Percentiles rank a stretch among this genome's conserved stretches.
phyloP scores from a whole-genome alignment of 2,797 vertebrate species.

The Pogoniulus pusillus region DNA sequence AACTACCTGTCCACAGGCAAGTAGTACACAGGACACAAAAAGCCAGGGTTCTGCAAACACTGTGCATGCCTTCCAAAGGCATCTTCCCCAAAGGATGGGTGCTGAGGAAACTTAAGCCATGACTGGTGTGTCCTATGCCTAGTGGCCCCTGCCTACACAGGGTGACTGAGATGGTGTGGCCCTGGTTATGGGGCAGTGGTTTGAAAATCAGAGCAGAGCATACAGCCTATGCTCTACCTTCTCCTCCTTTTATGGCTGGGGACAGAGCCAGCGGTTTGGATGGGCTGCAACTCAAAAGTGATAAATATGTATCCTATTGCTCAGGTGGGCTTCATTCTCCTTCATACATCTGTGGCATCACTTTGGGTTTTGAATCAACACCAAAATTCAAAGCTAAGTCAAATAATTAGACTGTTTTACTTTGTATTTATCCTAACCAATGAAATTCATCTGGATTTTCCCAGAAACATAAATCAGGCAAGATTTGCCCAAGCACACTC shows the following conservation, averaged over 20 bases:
- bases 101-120: background rate
- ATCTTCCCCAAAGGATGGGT: background rate
- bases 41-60: background rate
- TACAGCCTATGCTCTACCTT: rapidly evolving
- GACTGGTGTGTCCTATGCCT: background rate
- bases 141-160: too few species aligned
- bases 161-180: rapidly evolving
- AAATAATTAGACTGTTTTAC: conserved; percentile 3
- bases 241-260: background rate
- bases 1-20: background rate
- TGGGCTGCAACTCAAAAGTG: background rate
- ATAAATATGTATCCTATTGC: background rate
- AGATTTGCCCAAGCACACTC: background rate
- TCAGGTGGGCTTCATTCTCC: background rate
- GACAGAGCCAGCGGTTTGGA: background rate
- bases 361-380: conserved; percentile 18
- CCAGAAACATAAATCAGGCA: conserved; percentile 15
- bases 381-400: background rate
- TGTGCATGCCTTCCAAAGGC: background rate
- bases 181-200: background rate
- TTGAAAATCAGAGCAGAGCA: background rate
- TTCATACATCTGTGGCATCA: background rate
- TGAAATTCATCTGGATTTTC: conserved; percentile 2
- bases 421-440: conserved; percentile 9
- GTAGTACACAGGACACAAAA: background rate